Evolutionary conservation across 2,888 invertebrate species (phyloP).

Genomic region (Hartigia nigra): DNA sequence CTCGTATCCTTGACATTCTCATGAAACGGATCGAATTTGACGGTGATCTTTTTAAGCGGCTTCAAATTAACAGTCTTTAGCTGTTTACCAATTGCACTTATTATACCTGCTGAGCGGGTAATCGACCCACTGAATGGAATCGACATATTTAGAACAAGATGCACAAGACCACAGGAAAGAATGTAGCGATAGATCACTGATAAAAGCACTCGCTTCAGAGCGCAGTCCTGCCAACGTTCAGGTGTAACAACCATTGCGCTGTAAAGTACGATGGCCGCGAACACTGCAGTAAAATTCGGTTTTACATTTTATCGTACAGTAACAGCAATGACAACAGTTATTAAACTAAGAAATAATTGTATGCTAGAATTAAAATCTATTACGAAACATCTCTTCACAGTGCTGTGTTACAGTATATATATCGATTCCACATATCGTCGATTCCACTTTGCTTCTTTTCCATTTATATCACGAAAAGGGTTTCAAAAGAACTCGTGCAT

Average conservation of each 20-base stretch:
- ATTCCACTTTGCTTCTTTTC: background rate
- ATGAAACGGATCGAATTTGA: conserved; percentile 88
- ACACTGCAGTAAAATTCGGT: background rate
- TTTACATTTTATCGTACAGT: background rate
- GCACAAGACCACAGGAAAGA: background rate
- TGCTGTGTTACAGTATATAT: background rate
- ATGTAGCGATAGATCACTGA: conserved; percentile 3
- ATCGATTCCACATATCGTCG: background rate
- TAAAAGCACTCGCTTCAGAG: background rate
- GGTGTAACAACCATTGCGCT: background rate
- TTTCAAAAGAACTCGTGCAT: background rate
- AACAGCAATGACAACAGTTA: background rate
- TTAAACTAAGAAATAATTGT: background rate
- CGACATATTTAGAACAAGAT: conserved; percentile 72
- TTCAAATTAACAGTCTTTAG: conserved; percentile 78
- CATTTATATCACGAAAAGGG: background rate
- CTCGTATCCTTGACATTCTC: conserved; percentile 75
- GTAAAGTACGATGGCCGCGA: background rate
- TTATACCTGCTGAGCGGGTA: conserved; percentile 75
- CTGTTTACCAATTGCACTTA: conserved; percentile 81
- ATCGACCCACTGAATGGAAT: conserved; percentile 78
- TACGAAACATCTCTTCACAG: background rate
- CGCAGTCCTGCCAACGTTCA: conserved; percentile 23
- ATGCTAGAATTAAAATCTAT: background rate
- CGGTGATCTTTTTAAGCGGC: conserved; percentile 80